These are phyloP conservation scores for Stenodema calcarata DNA, from an alignment of 2,888 invertebrate genomes.

Conservation along the genomic window DNA sequence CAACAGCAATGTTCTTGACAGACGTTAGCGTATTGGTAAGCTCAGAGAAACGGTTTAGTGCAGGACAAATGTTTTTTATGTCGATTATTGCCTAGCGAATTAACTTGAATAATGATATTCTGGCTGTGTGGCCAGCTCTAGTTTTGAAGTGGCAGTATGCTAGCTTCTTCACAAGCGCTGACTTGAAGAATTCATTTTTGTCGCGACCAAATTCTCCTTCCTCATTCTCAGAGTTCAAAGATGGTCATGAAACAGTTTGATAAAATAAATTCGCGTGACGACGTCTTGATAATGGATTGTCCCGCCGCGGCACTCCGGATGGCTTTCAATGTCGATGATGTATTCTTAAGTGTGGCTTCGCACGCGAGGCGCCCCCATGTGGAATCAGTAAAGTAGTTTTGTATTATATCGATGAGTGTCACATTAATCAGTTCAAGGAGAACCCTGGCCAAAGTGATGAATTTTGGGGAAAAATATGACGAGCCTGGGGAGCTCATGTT, in stretches of 20 bases:
- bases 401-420: not conserved
- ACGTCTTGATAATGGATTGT: not conserved
- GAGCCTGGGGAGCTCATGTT: too few relatives aligned
- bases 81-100: too few relatives aligned
- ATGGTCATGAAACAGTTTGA: not conserved
- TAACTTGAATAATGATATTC: too few relatives aligned
- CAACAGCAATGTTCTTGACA: too few relatives aligned
- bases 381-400: not conserved
- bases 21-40: too few relatives aligned
- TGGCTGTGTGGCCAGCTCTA: too few relatives aligned
- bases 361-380: not conserved
- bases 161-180: not conserved
- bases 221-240: not conserved
- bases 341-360: not conserved
- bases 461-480: too few relatives aligned
- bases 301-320: not conserved
- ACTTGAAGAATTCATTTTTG: not conserved
- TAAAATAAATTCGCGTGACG: not conserved
- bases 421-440: not conserved
- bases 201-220: not conserved
- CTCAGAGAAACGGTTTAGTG: too few relatives aligned
- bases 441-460: too few relatives aligned
- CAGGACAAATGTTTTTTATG: too few relatives aligned
- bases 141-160: not conserved
- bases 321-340: not conserved